These are phyloP conservation scores for Drosophila simulans DNA, from an alignment of 1,140 invertebrate species.

Conservation along the genomic window DNA sequence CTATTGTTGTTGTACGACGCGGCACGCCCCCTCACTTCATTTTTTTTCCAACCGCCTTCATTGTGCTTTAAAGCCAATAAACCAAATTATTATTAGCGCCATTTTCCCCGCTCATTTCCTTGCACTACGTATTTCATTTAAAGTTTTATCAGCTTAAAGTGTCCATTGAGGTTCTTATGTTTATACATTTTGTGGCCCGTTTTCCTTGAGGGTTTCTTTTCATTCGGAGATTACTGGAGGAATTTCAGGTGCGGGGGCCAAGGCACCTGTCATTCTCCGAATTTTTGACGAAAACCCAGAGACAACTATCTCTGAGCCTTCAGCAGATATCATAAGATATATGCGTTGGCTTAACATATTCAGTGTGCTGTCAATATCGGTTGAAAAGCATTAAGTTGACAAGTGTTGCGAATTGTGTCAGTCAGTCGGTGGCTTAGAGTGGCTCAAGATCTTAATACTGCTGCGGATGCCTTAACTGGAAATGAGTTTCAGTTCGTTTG, in stretches of 20 bases:
- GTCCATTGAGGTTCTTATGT: conserved; percentile 53
- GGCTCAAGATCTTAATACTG: conserved; percentile 60
- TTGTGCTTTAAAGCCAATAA: conserved; percentile 84
- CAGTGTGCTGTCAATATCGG: conserved; percentile 65
- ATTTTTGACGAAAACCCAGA: conserved; percentile 49
- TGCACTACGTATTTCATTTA: conserved; percentile 75
- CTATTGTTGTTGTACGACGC: conserved; percentile 9
- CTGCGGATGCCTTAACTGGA: conserved; percentile 35
- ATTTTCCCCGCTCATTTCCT: conserved; percentile 52
- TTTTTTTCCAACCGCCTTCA: conserved; percentile 54
- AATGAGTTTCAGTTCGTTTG: conserved; percentile 41
- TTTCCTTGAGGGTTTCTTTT: conserved; percentile 21
- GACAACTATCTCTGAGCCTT: conserved; percentile 22
- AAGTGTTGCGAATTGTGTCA: conserved; percentile 76
- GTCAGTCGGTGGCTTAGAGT: conserved; percentile 48
- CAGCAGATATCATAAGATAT: conserved; percentile 32
- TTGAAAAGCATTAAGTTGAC: conserved; percentile 66
- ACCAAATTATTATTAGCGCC: conserved; percentile 84
- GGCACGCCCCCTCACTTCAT: conserved; percentile 58
- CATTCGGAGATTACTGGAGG: conserved; percentile 9
- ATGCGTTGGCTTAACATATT: conserved; percentile 65
- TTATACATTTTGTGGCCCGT: conserved; percentile 42
- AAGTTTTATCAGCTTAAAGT: conserved; percentile 71
- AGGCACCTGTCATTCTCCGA: conserved; percentile 49
- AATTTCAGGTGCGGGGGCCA: conserved; percentile 26